These are phyloP conservation scores for Girardinus metallicus DNA, from an alignment of 2,797 vertebrate species.

Conservation along the genomic window DNA sequence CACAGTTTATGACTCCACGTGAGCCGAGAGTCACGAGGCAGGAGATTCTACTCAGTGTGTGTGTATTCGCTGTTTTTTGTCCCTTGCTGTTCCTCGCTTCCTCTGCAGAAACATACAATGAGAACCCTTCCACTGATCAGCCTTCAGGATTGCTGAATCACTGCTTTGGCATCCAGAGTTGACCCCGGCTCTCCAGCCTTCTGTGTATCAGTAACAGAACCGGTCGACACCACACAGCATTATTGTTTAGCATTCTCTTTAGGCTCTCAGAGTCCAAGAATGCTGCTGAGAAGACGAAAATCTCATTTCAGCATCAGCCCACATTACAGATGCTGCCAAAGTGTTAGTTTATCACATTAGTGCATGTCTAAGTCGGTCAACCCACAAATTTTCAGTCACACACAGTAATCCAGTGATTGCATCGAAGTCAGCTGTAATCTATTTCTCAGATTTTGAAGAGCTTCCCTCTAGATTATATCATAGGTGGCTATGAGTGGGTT, in stretches of 20 bases:
- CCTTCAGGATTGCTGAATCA: conserved; percentile 39
- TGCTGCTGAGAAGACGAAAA: conserved; percentile 29
- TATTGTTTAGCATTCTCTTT: conserved; percentile 34
- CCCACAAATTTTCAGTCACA: not conserved
- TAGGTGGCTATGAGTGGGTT: not conserved
- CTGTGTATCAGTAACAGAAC: conserved; percentile 40
- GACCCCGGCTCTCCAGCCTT: conserved; percentile 17
- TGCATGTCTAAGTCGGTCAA: not conserved
- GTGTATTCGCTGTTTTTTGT: not conserved
- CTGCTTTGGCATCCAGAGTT: conserved; percentile 42
- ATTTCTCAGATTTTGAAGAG: not conserved
- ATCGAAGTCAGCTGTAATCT: not conserved
- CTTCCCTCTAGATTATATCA: not conserved
- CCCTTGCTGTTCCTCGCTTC: conserved; percentile 50
- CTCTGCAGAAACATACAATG: conserved; percentile 39
- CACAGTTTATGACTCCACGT: conserved; percentile 54
- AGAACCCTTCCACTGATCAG: conserved; percentile 37
- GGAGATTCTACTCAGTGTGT: conserved; percentile 20
- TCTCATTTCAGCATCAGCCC: conserved; percentile 31
- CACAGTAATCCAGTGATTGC: not conserved
- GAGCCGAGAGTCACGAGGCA: conserved; percentile 68
- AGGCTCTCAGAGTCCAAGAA: conserved; percentile 32
- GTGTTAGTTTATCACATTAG: not conserved
- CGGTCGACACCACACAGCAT: conserved; percentile 22
- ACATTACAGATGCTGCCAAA: conserved; percentile 12